Base-by-base conservation (phyloP, 2,888 invertebrate genomes). In the Stratiomys singularior region DNA sequence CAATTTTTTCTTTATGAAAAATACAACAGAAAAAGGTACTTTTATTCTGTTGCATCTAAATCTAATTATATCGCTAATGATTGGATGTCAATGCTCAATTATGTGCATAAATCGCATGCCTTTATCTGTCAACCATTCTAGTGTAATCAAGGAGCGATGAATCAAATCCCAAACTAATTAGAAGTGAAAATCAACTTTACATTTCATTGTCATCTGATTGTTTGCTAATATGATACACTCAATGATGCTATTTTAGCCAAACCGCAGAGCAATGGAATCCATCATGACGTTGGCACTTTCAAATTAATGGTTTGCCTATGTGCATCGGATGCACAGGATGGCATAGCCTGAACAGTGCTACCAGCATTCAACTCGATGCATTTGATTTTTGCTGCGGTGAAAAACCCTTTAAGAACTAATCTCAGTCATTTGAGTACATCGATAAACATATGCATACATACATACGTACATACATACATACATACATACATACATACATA, bases 51-150 rank as follows among this genome's bases (percentile, higher is more conserved):
- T 58, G n/a, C 58, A 74, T 58, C 74, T 58, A 56, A 74, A 37
- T 58, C 58, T 74, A 58, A 74, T 74, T 74, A 74, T 74, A 37
- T 74, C 74, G 74, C 74, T 74, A 58, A 74, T 74, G 58, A 58
- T 58, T 30, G 58, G 37, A 60, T 25, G 44, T 60, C 37, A 74
- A 60, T 52, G 74, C 74, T 18, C 56, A 56, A 69, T 69, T 69
- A 69, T 69, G 47, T 69, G 23, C 25, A 21, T 5, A 25, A 25
- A 25, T 23, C 4, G n/a, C 7, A 11, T 11, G 46, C 15, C 23
- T 25, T 56, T 56, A 21, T 28, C 30, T 37, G 37, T 37, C 9
- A 37, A 3, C 3, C 37, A 9, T 37, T 37, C 9, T 30, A 52
- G 21, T 37, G 15, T 18, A 58, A 37, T 21, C 56, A 52, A 44